Evolutionary conservation across 2,888 invertebrate genomes (phyloP).

Genomic region (Caenorhabditis sp.): DNA sequence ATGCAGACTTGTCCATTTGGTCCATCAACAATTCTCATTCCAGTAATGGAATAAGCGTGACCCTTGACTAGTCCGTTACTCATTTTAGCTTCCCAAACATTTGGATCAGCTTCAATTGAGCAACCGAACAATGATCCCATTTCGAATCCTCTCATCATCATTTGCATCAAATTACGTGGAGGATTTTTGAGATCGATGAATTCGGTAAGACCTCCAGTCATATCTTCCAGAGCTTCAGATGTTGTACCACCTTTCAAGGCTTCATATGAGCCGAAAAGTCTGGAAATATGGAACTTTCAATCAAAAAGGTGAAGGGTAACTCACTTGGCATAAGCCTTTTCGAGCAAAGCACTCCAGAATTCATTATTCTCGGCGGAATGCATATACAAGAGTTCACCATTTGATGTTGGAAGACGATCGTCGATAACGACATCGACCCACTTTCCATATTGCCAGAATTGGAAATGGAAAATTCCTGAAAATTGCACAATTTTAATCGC

Average conservation of each 20-base stretch:
- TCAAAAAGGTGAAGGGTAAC: neutral
- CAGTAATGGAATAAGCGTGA: conserved; percentile 91
- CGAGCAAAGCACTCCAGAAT: conserved; percentile 93
- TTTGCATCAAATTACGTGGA: conserved; percentile 75
- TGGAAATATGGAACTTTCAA: too few relatives aligned
- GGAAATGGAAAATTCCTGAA: conserved; percentile 72
- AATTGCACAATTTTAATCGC: too few relatives aligned
- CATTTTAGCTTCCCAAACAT: conserved; percentile 82
- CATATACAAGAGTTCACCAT: conserved; percentile 85
- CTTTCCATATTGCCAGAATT: conserved; percentile 83
- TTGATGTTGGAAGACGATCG: conserved; percentile 84
- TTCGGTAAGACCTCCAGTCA: conserved; percentile 77
- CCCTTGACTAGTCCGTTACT: conserved; percentile 84
- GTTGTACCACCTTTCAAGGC: conserved; percentile 95
- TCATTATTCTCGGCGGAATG: conserved; percentile 86
- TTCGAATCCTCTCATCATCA: conserved; percentile 77
- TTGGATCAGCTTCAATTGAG: conserved; percentile 91
- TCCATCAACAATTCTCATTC: conserved; percentile 78
- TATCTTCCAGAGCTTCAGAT: conserved; percentile 98
- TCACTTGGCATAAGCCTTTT: conserved; percentile 91
- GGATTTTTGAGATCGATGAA: conserved; percentile 84
- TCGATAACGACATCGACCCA: conserved; percentile 88
- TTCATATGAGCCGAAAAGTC: conserved; percentile 92
- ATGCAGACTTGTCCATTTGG: conserved; percentile 62
- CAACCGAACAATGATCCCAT: conserved; percentile 92